Evolutionary conservation across 2,888 invertebrate species (phyloP), one percentile per base, ranked within the genome.

Genomic region (Drosophila nr. fundita): DNA sequence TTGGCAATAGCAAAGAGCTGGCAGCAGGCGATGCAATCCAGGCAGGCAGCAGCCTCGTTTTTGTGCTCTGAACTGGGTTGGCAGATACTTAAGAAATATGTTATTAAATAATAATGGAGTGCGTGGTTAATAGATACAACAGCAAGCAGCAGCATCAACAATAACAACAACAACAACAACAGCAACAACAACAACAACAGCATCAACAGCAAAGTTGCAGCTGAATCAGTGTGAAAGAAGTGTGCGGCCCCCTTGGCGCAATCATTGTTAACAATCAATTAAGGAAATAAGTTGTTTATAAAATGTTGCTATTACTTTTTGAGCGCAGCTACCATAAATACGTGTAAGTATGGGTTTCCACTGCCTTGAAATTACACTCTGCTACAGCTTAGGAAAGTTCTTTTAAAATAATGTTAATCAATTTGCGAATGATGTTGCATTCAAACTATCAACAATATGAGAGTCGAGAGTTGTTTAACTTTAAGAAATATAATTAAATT

Each of bases 41-140:
- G 40, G 57, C 40, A 34, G 68, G 52, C 77, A 58, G 59, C 66
- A 73, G 84, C 82, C 89, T 90, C 86, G 87, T 88, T 85, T 90
- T 90, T 89, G 89, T 86, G 85, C 87, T 80, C 84, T 89, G 90
- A 91, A 91, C 87, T 91, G 89, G 91, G 91, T 89, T 91, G 91
- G 91, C 89, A 91, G 84, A 83, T 91, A 89, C 91, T 90, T 90
- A 91, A 81, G 91, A 91, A 88, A 91, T 91, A 89, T 91, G 89
- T 91, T 91, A 92, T 91, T 91, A 91, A 92, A 92, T 92, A 91
- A 91, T 91, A 91, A 92, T 91, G 89, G 91, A 90, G 90, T 91
- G 92, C 91, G 90, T 88, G 89, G 90, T 89, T 88, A 87, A 90
- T 90, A 87, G 90, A 90, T 90, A 90, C 88, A 90, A 87, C 90